Evolutionary conservation across 2,797 vertebrate species (phyloP).

Genomic region (Myiotriccus ornatus): DNA sequence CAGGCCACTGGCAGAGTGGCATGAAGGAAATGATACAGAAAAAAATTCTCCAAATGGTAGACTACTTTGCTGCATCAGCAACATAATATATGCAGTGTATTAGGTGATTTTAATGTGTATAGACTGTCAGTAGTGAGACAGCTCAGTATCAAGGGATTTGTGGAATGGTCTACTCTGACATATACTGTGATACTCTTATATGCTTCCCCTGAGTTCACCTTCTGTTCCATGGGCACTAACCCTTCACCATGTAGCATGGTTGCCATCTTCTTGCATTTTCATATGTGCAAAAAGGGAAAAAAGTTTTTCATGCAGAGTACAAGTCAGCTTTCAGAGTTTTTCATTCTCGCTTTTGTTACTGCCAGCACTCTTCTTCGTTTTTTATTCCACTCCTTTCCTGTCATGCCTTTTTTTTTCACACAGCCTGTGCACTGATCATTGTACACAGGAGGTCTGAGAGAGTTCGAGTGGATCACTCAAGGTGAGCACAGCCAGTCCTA

Average conservation of each 20-base stretch:
- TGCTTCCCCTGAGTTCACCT: background rate
- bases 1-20: background rate
- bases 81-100: background rate
- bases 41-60: background rate
- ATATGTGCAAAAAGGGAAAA: background rate
- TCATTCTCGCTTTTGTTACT: background rate
- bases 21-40: background rate
- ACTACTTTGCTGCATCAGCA: background rate
- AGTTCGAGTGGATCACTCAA: background rate
- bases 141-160: background rate
- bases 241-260: background rate
- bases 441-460: background rate
- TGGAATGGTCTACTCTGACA: background rate
- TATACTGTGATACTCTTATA: background rate
- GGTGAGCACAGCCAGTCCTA: background rate
- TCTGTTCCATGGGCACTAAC: background rate
- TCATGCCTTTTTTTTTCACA: background rate
- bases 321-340: background rate
- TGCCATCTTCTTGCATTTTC: background rate
- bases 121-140: background rate
- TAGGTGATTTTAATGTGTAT: background rate
- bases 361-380: background rate
- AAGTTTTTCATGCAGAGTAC: background rate
- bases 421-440: background rate
- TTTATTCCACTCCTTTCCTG: background rate